phyloP scores from a whole-genome alignment of 2,888 invertebrate genomes.

The Dryococelus australis region DNA sequence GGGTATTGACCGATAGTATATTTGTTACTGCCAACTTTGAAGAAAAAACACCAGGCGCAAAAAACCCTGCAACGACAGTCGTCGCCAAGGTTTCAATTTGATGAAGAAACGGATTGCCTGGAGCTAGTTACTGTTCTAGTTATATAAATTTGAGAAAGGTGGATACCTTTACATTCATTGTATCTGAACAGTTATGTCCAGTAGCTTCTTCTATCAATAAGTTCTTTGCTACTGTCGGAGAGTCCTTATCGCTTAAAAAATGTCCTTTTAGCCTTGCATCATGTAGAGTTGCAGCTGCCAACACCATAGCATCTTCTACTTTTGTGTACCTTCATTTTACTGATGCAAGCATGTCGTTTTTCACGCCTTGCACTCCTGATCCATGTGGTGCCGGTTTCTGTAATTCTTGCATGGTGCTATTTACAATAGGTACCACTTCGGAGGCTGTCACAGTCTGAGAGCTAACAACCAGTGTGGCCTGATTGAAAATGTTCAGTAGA shows the following conservation, averaged over 20 bases:
- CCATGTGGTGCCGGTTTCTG: conserved; percentile 5
- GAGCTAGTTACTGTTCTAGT: too few relatives aligned
- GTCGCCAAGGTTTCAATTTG: too few relatives aligned
- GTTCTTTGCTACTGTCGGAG: neutral
- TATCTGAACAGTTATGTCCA: neutral
- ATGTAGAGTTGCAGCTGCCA: neutral
- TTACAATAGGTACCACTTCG: conserved; percentile 2
- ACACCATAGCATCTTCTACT: neutral
- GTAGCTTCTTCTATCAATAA: neutral
- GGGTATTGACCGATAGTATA: too few relatives aligned
- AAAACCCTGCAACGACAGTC: too few relatives aligned
- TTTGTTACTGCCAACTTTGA: too few relatives aligned
- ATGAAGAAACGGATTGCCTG: too few relatives aligned
- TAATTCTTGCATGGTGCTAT: neutral
- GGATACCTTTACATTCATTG: neutral
- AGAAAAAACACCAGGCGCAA: too few relatives aligned
- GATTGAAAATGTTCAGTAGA: neutral
- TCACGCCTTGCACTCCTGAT: conserved; percentile 11
- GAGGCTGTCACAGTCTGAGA: neutral
- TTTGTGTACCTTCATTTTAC: neutral
- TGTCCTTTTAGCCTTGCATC: neutral
- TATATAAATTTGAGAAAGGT: too few relatives aligned
- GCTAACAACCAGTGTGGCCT: conserved; percentile 18
- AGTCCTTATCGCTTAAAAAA: neutral
- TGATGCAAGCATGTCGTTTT: neutral